Evolutionary conservation across 1,140 invertebrate genomes (phyloP).

Genomic region (Macrocentrus cingulum): DNA sequence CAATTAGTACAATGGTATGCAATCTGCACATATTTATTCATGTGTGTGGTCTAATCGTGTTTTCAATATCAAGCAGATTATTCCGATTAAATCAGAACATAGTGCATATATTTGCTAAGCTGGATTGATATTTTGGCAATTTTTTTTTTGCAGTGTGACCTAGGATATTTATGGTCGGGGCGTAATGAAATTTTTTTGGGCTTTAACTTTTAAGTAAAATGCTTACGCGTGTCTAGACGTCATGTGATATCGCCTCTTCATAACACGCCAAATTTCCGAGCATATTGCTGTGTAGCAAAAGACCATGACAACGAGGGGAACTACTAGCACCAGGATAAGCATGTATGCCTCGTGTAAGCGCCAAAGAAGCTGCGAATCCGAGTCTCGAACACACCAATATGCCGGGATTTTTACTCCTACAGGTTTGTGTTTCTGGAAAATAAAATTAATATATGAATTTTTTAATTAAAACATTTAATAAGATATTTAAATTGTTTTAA

Average conservation of each 20-base stretch:
- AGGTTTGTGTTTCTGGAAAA: conserved; percentile 58
- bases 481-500: neutral
- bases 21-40: neutral
- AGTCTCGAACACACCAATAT: conserved; percentile 68
- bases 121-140: too few relatives aligned
- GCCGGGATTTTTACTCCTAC: conserved; percentile 60
- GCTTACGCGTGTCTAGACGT: conserved; percentile 60
- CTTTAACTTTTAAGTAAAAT: too few relatives aligned
- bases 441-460: conserved; percentile 5
- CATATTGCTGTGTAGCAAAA: conserved; percentile 70
- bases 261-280: conserved; percentile 67
- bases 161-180: too few relatives aligned
- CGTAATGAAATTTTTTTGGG: too few relatives aligned
- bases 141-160: too few relatives aligned
- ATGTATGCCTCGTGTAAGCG: conserved; percentile 69
- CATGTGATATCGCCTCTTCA: conserved; percentile 62
- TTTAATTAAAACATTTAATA: neutral
- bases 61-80: neutral
- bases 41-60: too few relatives aligned
- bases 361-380: conserved; percentile 57
- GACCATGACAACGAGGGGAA: conserved; percentile 68
- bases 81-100: too few relatives aligned
- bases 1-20: too few relatives aligned
- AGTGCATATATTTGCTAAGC: too few relatives aligned
- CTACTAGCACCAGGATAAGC: conserved; percentile 65